Evolutionary conservation across 2,888 invertebrate genomes (phyloP).

Genomic region (Phengaris alcon): DNA sequence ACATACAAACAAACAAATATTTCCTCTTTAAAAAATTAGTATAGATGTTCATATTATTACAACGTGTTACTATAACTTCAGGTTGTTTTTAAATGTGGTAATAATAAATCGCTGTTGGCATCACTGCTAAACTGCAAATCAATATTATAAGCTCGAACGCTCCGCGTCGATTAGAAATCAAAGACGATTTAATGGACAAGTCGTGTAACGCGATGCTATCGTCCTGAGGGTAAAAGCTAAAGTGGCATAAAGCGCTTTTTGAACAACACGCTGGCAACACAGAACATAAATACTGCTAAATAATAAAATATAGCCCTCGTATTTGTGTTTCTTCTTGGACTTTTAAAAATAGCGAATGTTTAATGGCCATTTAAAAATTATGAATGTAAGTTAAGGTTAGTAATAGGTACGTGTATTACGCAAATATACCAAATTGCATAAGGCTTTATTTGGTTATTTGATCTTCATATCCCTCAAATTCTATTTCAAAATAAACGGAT

Average conservation of each 20-base stretch:
- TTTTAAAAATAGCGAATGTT: not conserved
- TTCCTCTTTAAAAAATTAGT: too few relatives aligned
- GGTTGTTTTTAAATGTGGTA: not conserved
- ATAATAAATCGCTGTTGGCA: not conserved
- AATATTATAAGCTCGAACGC: constrained; percentile 30
- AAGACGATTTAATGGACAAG: constrained; percentile 53
- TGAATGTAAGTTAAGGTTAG: too few relatives aligned
- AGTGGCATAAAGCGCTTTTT: constrained; percentile 25
- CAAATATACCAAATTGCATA: too few relatives aligned
- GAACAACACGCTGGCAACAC: not conserved
- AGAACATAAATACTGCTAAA: not conserved
- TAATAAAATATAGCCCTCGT: not conserved
- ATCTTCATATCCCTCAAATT: not conserved
- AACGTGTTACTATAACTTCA: not conserved
- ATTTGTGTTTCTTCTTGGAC: not conserved
- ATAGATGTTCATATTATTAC: too few relatives aligned
- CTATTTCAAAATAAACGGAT: not conserved
- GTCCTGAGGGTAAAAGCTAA: constrained; percentile 23
- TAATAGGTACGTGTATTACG: too few relatives aligned
- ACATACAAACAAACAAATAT: too few relatives aligned
- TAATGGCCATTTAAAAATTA: too few relatives aligned
- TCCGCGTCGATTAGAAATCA: constrained; percentile 33
- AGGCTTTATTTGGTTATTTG: too few relatives aligned
- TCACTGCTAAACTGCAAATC: constrained; percentile 21
- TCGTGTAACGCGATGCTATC: constrained; percentile 56